These are phyloP conservation scores for Maconellicoccus hirsutus DNA, from an alignment of 1,140 invertebrate genomes.

Conservation along the genomic window DNA sequence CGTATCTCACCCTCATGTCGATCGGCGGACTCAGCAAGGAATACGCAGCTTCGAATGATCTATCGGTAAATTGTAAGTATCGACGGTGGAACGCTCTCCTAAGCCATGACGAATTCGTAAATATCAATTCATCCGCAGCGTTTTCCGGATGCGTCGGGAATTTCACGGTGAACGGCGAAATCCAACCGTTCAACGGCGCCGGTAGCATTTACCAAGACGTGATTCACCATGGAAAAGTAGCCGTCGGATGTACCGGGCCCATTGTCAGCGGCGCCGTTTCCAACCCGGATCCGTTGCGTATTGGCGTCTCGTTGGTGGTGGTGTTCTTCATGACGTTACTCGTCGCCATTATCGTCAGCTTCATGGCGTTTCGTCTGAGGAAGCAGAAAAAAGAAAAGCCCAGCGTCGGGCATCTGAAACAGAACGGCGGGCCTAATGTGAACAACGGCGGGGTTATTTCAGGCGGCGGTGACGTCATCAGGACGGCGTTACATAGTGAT, in stretches of 20 bases:
- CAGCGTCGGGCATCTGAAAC: constrained; percentile 39
- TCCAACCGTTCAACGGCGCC: constrained; percentile 77
- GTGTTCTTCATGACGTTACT: constrained; percentile 85
- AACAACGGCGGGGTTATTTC: constrained; percentile 26
- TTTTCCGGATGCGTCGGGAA: constrained; percentile 84
- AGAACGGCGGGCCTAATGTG: constrained; percentile 46
- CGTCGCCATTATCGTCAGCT: constrained; percentile 75
- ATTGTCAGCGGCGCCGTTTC: constrained; percentile 57
- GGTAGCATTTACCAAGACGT: constrained; percentile 64
- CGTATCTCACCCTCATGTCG: constrained; percentile 65
- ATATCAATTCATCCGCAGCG: constrained; percentile 33
- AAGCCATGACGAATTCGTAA: too few relatives aligned
- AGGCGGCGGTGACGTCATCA: constrained; percentile 26
- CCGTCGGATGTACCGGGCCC: constrained; percentile 51
- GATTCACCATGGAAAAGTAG: constrained; percentile 53
- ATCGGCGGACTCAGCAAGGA: constrained; percentile 55
- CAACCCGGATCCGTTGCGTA: constrained; percentile 71
- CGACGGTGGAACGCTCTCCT: too few relatives aligned
- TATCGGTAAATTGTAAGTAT: neutral
- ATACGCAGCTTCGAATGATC: constrained; percentile 33
- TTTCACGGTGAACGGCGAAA: constrained; percentile 76
- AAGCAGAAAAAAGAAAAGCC: constrained; percentile 73
- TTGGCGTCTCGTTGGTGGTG: constrained; percentile 83
- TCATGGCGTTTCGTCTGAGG: constrained; percentile 73
- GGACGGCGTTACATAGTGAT: constrained; percentile 32